Evolutionary conservation across 1,140 invertebrate genomes (phyloP).

Genomic region (Drosophila watanabei): DNA sequence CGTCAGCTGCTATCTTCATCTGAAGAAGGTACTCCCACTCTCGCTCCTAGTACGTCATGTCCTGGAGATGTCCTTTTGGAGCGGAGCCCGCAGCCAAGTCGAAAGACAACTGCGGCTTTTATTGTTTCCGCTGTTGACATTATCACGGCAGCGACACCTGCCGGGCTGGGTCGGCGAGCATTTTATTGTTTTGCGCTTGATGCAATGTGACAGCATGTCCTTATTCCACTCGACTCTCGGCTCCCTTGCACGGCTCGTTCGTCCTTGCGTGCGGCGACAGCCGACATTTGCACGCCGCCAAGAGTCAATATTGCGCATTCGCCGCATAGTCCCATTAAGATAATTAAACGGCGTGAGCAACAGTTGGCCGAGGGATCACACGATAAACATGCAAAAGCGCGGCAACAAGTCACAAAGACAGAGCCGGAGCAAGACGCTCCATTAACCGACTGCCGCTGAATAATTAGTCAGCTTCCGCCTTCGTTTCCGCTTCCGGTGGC

Average conservation of each 20-base stretch:
- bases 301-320: conserved; percentile 71
- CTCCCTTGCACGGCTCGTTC: background rate
- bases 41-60: conserved; percentile 5
- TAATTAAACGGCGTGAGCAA: conserved; percentile 65
- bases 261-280: conserved; percentile 19
- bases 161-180: conserved; percentile 57
- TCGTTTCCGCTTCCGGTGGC: conserved; percentile 48
- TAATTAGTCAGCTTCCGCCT: conserved; percentile 59
- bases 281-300: conserved; percentile 29
- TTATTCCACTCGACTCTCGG: conserved; percentile 4
- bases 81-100: conserved; percentile 59
- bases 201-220: conserved; percentile 61
- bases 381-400: conserved; percentile 50
- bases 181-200: conserved; percentile 72
- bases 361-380: conserved; percentile 47
- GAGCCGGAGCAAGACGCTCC: conserved; percentile 16
- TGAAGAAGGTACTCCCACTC: conserved; percentile 36
- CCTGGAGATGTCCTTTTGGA: conserved; percentile 30
- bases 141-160: conserved; percentile 79
- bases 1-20: conserved; percentile 49
- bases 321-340: conserved; percentile 65
- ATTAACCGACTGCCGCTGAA: conserved; percentile 48
- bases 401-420: conserved; percentile 24
- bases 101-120: conserved; percentile 80
- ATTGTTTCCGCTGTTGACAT: conserved; percentile 83